A percentile compares a stretch with the other conserved stretches of the same genome.
These are phyloP conservation scores for Platerodrilus igneus DNA, from an alignment of 2,888 invertebrate species.

Conservation along the genomic window DNA sequence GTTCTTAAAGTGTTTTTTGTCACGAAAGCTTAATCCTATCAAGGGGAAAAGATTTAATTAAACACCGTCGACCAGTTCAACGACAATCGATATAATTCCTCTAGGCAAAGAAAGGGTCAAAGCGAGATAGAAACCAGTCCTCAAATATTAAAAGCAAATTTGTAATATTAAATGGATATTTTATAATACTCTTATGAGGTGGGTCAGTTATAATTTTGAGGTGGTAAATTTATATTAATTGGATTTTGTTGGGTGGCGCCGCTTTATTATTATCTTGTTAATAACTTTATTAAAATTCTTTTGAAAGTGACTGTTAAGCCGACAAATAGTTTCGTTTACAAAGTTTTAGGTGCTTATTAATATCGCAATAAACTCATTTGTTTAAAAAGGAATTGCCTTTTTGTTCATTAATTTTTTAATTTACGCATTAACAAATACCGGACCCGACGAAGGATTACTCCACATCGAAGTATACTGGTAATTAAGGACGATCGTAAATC, in stretches of 20 bases:
- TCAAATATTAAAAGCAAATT: constrained; percentile 13
- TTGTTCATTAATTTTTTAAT: too few species aligned
- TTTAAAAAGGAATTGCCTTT: too few species aligned
- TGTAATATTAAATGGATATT: constrained; percentile 19
- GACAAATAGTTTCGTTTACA: constrained; percentile 18
- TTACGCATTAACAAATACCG: too few species aligned
- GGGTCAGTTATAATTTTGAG: constrained; percentile 31
- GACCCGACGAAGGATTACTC: too few species aligned
- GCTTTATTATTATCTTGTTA: constrained; percentile 36
- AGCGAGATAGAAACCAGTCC: too few species aligned
- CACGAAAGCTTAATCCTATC: constrained; percentile 36
- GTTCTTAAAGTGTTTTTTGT: constrained; percentile 29
- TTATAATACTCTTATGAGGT: constrained; percentile 16
- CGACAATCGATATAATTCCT: constrained; percentile 7
- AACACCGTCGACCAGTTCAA: constrained; percentile 23
- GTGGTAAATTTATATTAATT: constrained; percentile 39
- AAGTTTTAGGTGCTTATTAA: constrained; percentile 15
- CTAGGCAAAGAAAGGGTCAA: too few species aligned
- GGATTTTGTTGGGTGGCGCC: constrained; percentile 36
- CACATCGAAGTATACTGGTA: too few species aligned
- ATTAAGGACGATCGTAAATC: too few species aligned
- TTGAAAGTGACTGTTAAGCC: constrained; percentile 19
- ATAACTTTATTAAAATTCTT: constrained; percentile 38
- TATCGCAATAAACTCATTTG: too few species aligned
- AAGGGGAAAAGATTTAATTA: constrained; percentile 34